phyloP scores from a whole-genome alignment of 1,140 invertebrate genomes.

The Conus betulinus region DNA sequence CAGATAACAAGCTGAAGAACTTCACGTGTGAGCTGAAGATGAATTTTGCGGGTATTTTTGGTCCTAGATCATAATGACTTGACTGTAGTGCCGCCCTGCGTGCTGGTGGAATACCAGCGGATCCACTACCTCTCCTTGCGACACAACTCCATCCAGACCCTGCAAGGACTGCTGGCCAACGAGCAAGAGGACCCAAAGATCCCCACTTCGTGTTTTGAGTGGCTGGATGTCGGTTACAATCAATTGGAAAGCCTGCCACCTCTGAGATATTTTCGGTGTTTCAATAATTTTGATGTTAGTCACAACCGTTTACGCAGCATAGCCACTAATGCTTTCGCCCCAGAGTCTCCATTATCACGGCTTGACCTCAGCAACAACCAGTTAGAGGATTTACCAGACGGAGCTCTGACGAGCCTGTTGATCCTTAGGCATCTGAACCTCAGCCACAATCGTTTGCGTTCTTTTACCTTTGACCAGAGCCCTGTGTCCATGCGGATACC shows the following conservation, averaged over 20 bases:
- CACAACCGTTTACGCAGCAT: conserved; percentile 36
- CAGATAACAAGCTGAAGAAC: conserved; percentile 19
- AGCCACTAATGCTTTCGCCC: conserved; percentile 23
- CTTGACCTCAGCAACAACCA: conserved; percentile 38
- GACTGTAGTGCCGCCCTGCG: conserved; percentile 26
- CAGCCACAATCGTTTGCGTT: conserved; percentile 29
- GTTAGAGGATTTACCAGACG: conserved; percentile 12
- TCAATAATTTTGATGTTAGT: conserved; percentile 36
- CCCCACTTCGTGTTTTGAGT: not conserved
- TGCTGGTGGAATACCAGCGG: conserved; percentile 16
- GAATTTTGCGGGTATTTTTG: not conserved
- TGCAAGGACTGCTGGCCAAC: conserved; percentile 3
- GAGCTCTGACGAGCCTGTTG: not conserved
- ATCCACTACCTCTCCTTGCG: conserved; percentile 34
- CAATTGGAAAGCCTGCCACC: conserved; percentile 13
- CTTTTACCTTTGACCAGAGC: conserved; percentile 33
- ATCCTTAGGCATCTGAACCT: conserved; percentile 28
- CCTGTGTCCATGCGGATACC: not conserved
- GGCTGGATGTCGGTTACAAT: conserved; percentile 42
- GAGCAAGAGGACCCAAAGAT: not conserved
- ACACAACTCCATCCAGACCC: conserved; percentile 28
- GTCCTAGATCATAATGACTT: conserved; percentile 40
- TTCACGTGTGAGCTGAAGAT: conserved; percentile 30
- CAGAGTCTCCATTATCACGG: not conserved
- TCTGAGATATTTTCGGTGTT: conserved; percentile 11